Base-by-base conservation (phyloP, 2,888 invertebrate species). In the Dicyrtoma fusca region DNA sequence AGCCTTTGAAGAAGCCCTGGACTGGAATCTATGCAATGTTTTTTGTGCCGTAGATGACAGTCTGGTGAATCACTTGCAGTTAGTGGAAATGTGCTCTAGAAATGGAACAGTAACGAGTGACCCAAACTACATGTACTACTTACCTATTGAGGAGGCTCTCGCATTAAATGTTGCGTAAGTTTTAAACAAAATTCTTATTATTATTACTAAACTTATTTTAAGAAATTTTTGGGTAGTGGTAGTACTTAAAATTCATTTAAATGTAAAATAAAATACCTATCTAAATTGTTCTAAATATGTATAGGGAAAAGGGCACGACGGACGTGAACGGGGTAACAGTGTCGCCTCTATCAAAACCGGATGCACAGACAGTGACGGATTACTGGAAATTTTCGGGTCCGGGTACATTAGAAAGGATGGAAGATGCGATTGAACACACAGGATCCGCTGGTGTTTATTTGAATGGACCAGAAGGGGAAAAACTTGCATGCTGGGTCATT, bases 21-120 rank as follows among this genome's bases (percentile, higher is more conserved):
- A 44, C 14, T 62, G 62, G 62, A 10, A n/a, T 8, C 4, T 44
- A 11, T 21, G 19, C 11, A 44, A 21, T 1, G n/a, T 42, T 44
- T 62, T 62, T 21, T 62, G 11, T 44, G 5, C 44, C 8, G 62
- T 62, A 11, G 62, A 62, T 13, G 62, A 62, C 3, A 21, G 44
- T 5, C 14, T 62, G 5, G 45, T 44, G 14, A 13, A 44, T 2
- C 25, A 25, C 17, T 17, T 62, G 17, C 6, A 62, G 19, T 17
- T 62, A 44, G 19, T 44, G 2, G 62, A 62, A 45, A 62, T 62
- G 62, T 62, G 62, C 21, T 44, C 42, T 17, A 42, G 62, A 44
- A 42, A 44, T 5, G 62, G 62, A 17, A 44, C 10, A 44, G 17
- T 62, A 13, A 19, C 11, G 11, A 13, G 10, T 45, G 44, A 62